phyloP scores from a whole-genome alignment of 2,797 vertebrate species.

The Oreortyx pictus region DNA sequence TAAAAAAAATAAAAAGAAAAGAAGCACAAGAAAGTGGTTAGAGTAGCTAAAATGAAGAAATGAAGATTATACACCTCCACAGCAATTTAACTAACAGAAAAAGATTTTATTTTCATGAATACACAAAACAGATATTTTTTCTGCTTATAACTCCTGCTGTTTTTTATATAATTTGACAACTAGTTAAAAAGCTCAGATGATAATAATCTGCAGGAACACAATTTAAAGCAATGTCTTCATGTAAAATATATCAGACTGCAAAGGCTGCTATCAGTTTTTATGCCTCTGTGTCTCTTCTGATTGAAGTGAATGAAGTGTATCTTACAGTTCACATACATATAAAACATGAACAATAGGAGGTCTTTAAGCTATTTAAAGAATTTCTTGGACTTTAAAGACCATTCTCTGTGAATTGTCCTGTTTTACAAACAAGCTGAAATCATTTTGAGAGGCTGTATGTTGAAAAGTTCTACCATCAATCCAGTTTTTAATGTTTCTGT shows the following conservation, averaged over 20 bases:
- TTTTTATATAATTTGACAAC: conserved; percentile 4
- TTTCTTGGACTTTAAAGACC: conserved; percentile 53
- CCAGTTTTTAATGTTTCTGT: not conserved
- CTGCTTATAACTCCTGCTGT: not conserved
- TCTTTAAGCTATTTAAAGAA: conserved; percentile 63
- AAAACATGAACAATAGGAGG: conserved; percentile 32
- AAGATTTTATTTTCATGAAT: conserved; percentile 37
- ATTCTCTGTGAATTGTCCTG: conserved; percentile 18
- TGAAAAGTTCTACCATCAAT: conserved; percentile 37
- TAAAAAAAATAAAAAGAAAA: not conserved
- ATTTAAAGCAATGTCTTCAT: conserved; percentile 20
- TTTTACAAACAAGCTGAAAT: conserved; percentile 12
- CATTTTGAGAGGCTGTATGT: conserved; percentile 25
- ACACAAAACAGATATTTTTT: not conserved
- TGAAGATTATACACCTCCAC: not conserved
- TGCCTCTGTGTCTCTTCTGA: not conserved
- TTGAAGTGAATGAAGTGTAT: conserved; percentile 25
- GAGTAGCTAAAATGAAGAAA: not conserved
- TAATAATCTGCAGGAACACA: conserved; percentile 12
- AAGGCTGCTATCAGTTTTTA: conserved; percentile 32
- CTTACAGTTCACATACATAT: conserved; percentile 58
- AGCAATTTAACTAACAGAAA: conserved; percentile 14
- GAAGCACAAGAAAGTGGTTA: not conserved
- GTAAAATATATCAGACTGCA: not conserved
- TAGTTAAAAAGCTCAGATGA: conserved; percentile 22